These are phyloP conservation scores for Polyergus mexicanus DNA, from an alignment of 1,140 invertebrate species.

Conservation along the genomic window DNA sequence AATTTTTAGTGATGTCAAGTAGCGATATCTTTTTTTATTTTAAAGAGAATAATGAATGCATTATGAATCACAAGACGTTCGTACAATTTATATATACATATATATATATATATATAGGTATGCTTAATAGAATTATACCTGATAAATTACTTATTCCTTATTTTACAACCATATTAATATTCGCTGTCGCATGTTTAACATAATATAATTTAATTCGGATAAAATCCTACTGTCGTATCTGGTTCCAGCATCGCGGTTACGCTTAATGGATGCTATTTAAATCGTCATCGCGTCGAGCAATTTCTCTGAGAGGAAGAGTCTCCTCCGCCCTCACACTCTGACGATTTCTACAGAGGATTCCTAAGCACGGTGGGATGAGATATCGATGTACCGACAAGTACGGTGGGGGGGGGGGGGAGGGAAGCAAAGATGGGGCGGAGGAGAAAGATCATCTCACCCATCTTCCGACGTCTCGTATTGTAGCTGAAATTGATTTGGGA, in stretches of 20 bases:
- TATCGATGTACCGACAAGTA: constrained; percentile 57
- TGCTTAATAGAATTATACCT: constrained; percentile 9
- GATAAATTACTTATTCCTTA: constrained; percentile 13
- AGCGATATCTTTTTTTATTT: no score
- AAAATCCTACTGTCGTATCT: constrained; percentile 10
- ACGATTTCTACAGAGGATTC: constrained; percentile 41
- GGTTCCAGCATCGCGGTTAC: constrained; percentile 20
- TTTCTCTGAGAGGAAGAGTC: constrained; percentile 57
- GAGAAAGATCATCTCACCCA: constrained; percentile 12
- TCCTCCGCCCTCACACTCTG: constrained; percentile 37
- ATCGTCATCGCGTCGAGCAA: constrained; percentile 55
- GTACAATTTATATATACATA: not conserved
- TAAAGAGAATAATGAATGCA: not conserved
- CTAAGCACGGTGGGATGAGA: constrained; percentile 13
- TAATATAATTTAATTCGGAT: not conserved
- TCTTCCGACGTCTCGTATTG: constrained; percentile 74
- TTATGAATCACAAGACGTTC: not conserved
- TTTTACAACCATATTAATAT: not conserved
- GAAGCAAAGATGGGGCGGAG: not conserved
- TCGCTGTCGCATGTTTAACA: constrained; percentile 20
- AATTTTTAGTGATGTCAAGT: no score
- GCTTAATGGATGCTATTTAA: constrained; percentile 61
- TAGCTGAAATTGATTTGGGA: constrained; percentile 78
- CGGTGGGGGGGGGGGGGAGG: not conserved
- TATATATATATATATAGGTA: not conserved